These are phyloP conservation scores for Loripinus fragilis DNA, from an alignment of 2,888 invertebrate species.

Conservation along the genomic window DNA sequence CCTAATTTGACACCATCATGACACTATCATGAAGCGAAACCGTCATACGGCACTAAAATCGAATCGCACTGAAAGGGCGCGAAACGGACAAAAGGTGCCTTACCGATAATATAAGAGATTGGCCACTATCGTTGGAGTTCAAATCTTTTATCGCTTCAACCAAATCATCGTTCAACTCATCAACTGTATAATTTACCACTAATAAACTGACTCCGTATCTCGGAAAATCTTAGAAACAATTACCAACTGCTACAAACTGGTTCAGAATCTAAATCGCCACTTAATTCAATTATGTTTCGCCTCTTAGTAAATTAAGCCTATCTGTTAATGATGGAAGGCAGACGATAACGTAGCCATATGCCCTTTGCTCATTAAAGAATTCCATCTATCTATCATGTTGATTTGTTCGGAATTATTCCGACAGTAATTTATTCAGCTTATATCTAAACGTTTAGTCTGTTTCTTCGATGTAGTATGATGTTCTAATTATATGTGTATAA, in stretches of 20 bases:
- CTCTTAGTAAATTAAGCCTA: conserved; percentile 21
- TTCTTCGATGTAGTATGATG: neutral
- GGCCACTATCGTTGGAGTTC: conserved; percentile 25
- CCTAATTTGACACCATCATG: conserved; percentile 46
- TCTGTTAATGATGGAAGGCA: conserved; percentile 16
- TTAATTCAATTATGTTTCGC: conserved; percentile 55
- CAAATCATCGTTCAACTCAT: conserved; percentile 9
- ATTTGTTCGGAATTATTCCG: conserved; percentile 16
- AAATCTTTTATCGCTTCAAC: conserved; percentile 50
- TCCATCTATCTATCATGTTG: conserved; percentile 18
- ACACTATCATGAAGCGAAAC: conserved; percentile 28
- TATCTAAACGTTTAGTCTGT: conserved; percentile 16
- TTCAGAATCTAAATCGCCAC: conserved; percentile 22
- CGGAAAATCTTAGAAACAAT: conserved; percentile 16
- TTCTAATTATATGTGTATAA: conserved; percentile 15
- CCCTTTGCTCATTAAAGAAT: conserved; percentile 14
- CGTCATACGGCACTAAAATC: conserved; percentile 20
- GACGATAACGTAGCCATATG: conserved; percentile 13
- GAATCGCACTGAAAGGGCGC: conserved; percentile 10
- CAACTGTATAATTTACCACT: conserved; percentile 21
- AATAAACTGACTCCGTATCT: conserved; percentile 13
- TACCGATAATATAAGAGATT: conserved; percentile 42
- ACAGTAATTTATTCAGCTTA: conserved; percentile 9
- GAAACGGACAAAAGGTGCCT: conserved; percentile 30
- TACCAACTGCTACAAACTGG: conserved; percentile 5